Percentiles rank a stretch among this genome's conserved stretches.
Evolutionary conservation across 2,888 invertebrate species (phyloP).

Genomic region (Drosophila engyochracea): DNA sequence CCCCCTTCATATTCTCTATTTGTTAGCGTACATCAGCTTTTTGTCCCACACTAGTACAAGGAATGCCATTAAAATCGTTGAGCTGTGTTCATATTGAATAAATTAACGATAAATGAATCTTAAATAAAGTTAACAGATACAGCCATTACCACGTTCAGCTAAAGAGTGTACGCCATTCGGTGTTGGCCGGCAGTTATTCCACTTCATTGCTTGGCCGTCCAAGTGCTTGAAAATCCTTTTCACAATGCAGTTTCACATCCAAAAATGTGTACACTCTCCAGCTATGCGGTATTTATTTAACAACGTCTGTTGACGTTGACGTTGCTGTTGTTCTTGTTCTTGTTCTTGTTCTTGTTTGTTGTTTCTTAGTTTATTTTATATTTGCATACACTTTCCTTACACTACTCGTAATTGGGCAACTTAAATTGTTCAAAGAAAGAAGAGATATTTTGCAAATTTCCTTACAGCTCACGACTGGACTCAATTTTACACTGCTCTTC

Average conservation of each 20-base stretch:
- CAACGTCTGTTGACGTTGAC: slow-evolving; percentile 51
- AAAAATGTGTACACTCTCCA: slow-evolving; percentile 35
- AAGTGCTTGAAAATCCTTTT: slow-evolving; percentile 35
- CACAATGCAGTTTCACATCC: slow-evolving; percentile 47
- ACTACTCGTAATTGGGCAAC: slow-evolving; percentile 60
- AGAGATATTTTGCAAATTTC: slow-evolving; percentile 38
- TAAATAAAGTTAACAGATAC: background rate
- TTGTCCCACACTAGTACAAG: background rate
- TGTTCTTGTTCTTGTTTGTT: slow-evolving; percentile 25
- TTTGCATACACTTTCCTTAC: slow-evolving; percentile 53
- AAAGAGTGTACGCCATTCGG: slow-evolving; percentile 25
- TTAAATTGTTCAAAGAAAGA: slow-evolving; percentile 45
- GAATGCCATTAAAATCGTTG: background rate
- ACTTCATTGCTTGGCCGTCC: slow-evolving; percentile 21
- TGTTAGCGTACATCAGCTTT: background rate
- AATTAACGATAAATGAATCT: background rate
- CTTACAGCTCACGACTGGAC: slow-evolving; percentile 4
- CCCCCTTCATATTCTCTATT: background rate
- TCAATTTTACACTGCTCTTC: background rate
- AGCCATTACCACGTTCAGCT: background rate
- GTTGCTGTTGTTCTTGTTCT: slow-evolving; percentile 42
- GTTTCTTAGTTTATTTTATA: slow-evolving; percentile 48
- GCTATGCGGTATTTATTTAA: slow-evolving; percentile 54
- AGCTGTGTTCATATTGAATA: background rate
- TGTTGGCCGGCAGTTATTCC: slow-evolving; percentile 3